Conservation (phyloP, 2,888 invertebrate genomes). For the Idaea dimidiata region DNA sequence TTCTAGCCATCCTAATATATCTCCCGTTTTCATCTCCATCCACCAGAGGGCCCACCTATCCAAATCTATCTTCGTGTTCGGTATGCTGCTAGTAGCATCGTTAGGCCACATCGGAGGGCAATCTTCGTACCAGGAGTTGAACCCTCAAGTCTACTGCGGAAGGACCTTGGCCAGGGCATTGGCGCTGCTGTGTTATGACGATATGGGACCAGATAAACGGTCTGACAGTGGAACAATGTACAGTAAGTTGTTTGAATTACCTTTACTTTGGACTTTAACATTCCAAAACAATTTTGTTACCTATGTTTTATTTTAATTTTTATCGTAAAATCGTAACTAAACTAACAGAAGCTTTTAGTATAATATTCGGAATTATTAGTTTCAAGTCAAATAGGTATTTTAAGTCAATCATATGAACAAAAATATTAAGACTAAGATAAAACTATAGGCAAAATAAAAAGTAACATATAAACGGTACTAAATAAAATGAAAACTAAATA, state of each 20-base stretch:
- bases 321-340: too few species aligned
- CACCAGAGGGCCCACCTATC: neutral
- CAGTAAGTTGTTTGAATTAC: constrained; percentile 34
- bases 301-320: too few species aligned
- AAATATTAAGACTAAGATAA: too few species aligned
- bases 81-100: constrained; percentile 34
- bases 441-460: too few species aligned
- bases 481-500: too few species aligned
- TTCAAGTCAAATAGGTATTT: too few species aligned
- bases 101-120: constrained; percentile 45
- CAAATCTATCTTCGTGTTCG: constrained; percentile 18
- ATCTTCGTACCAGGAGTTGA: constrained; percentile 31
- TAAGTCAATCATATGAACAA: too few species aligned
- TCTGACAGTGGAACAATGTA: constrained; percentile 45
- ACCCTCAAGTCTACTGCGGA: constrained; percentile 52
- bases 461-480: too few species aligned
- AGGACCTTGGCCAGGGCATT: constrained; percentile 47
- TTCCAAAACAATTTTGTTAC: too few species aligned
- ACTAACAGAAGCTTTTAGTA: too few species aligned
- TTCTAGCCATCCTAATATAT: neutral
- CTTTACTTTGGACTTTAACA: too few species aligned
- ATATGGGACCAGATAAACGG: constrained; percentile 34
- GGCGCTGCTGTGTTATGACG: constrained; percentile 45
- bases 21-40: neutral
- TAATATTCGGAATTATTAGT: too few species aligned